Percentiles rank a stretch among this genome's conserved stretches.
phyloP scores from a whole-genome alignment of 2,888 invertebrate species.

The Malachius bipustulatus region DNA sequence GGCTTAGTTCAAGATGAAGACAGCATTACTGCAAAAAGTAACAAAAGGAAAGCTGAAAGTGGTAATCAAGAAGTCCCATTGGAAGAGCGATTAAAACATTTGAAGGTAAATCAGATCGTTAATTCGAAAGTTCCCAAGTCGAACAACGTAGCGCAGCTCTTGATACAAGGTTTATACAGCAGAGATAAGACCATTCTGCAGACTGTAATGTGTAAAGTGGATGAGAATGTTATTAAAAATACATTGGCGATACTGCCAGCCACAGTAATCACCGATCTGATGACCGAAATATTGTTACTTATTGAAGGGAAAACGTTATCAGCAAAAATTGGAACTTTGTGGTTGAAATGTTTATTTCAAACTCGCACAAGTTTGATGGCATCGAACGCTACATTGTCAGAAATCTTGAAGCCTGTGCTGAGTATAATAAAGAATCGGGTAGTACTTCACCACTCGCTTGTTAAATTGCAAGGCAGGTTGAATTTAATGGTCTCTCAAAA shows the following conservation, averaged over 20 bases:
- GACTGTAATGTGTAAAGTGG: slow-evolving; percentile 56
- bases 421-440: slow-evolving; percentile 46
- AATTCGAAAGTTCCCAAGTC: slow-evolving; percentile 43
- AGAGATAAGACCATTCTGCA: slow-evolving; percentile 63
- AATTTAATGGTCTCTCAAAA: slow-evolving; percentile 46
- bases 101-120: slow-evolving; percentile 50
- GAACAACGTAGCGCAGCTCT: slow-evolving; percentile 66
- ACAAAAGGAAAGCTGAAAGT: too few species aligned
- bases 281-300: slow-evolving; percentile 59
- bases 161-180: slow-evolving; percentile 78
- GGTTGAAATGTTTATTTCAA: slow-evolving; percentile 47
- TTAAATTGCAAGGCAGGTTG: slow-evolving; percentile 47
- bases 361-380: slow-evolving; percentile 50
- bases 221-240: slow-evolving; percentile 54
- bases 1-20: too few species aligned
- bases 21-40: too few species aligned
- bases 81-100: slow-evolving; percentile 70
- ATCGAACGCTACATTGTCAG: slow-evolving; percentile 47
- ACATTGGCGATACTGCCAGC: slow-evolving; percentile 68
- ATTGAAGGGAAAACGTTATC: slow-evolving; percentile 55
- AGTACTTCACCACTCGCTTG: slow-evolving; percentile 41
- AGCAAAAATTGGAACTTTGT: slow-evolving; percentile 48
- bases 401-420: slow-evolving; percentile 44
- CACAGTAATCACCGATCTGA: slow-evolving; percentile 56
- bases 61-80: slow-evolving; percentile 55